Percentiles rank a stretch among this genome's conserved stretches.
Evolutionary conservation across 2,888 invertebrate species (phyloP).

Genomic region (Deladenus siricidicola): DNA sequence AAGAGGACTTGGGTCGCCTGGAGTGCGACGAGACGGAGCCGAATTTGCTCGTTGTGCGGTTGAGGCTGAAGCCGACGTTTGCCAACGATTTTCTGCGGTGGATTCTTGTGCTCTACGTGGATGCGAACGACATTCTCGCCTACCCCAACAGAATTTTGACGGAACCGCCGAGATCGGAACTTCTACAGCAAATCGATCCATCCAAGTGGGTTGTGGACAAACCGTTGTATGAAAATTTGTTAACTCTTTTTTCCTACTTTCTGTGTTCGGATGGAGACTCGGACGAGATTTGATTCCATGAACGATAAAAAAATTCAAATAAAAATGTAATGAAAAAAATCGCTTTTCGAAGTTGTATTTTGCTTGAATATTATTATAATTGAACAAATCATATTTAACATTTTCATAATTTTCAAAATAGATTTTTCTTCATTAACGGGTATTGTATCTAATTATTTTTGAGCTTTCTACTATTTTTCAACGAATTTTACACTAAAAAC

Average conservation of each 20-base stretch:
- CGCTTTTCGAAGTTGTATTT: no score
- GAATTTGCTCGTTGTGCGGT: constrained; percentile 3
- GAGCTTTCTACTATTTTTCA: not conserved
- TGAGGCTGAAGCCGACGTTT: not conserved
- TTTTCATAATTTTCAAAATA: no score
- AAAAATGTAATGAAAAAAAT: no score
- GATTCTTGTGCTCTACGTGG: not conserved
- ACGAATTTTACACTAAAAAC: no score
- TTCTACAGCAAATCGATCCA: not conserved
- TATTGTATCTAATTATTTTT: not conserved
- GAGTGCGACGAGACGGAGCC: constrained; percentile 7
- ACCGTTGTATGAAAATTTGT: constrained; percentile 9
- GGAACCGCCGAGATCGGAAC: not conserved
- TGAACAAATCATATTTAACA: no score
- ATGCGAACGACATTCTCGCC: not conserved
- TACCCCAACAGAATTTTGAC: not conserved
- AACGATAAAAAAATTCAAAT: no score
- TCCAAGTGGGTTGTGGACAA: constrained; percentile 3
- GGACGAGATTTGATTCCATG: no score
- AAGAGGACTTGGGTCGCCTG: constrained; percentile 7
- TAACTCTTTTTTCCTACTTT: not conserved
- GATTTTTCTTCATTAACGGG: not conserved
- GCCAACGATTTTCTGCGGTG: not conserved
- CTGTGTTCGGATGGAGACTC: no score
- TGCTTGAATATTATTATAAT: no score